Evolutionary conservation across 2,797 vertebrate species (phyloP).

Genomic region (Hippocampus kuda): DNA sequence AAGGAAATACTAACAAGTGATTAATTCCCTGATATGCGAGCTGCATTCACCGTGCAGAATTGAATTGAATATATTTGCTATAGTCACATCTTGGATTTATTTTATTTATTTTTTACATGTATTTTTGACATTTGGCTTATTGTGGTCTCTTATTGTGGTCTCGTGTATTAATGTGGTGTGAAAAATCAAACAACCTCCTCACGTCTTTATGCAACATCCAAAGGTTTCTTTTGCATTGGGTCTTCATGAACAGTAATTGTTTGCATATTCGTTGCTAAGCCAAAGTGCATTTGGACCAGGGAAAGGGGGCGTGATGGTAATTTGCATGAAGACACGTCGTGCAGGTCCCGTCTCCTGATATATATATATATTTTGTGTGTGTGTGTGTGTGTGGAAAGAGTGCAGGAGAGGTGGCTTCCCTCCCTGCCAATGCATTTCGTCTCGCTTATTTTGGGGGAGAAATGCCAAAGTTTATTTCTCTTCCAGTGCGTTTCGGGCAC

Average conservation of each 20-base stretch:
- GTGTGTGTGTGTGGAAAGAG: not conserved
- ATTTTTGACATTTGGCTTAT: not conserved
- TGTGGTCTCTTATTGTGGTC: too few relatives aligned
- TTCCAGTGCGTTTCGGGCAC: not conserved
- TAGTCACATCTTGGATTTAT: too few relatives aligned
- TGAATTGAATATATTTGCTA: too few relatives aligned
- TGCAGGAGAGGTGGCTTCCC: not conserved
- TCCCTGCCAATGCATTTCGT: not conserved
- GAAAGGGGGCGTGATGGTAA: not conserved
- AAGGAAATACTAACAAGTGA: not conserved
- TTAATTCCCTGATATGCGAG: not conserved
- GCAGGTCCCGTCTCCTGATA: not conserved
- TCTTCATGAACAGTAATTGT: not conserved
- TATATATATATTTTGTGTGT: too few relatives aligned
- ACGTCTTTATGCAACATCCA: not conserved
- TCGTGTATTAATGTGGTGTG: not conserved
- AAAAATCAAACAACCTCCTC: not conserved
- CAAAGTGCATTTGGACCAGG: not conserved
- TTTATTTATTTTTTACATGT: not conserved
- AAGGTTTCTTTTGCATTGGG: not conserved
- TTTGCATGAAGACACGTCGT: constrained; percentile 6
- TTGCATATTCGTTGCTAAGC: not conserved
- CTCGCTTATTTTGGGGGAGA: not conserved
- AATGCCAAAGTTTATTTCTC: not conserved
- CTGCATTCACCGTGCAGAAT: not conserved